These are phyloP conservation scores for Enteromius anoplus DNA, from an alignment of 2,797 vertebrate genomes.

Conservation along the genomic window DNA sequence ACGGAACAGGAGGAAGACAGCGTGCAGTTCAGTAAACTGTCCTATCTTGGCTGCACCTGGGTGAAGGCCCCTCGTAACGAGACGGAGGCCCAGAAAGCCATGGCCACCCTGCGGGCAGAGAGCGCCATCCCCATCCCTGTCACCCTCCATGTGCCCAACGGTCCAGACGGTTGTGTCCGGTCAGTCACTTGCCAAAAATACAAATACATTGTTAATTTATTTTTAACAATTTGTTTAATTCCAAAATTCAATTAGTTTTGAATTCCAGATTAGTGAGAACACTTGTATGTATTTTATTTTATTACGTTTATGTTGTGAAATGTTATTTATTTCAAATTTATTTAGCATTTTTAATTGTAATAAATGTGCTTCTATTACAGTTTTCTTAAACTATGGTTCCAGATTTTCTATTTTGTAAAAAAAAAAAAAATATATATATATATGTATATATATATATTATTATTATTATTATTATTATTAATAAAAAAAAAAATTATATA, in stretches of 20 bases:
- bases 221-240: neutral
- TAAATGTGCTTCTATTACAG: too few relatives aligned
- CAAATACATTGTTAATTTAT: neutral
- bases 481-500: too few relatives aligned
- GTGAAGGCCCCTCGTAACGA: constrained; percentile 94
- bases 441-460: too few relatives aligned
- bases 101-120: constrained; percentile 86
- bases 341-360: neutral
- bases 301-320: too few relatives aligned
- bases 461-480: too few relatives aligned
- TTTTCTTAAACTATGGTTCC: too few relatives aligned
- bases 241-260: neutral
- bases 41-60: constrained; percentile 92
- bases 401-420: too few relatives aligned
- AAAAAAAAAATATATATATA: too few relatives aligned
- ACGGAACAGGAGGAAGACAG: constrained; percentile 87
- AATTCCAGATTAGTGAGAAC: neutral
- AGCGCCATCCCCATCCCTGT: constrained; percentile 85
- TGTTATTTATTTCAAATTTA: neutral
- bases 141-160: constrained; percentile 90
- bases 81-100: constrained; percentile 87
- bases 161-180: constrained; percentile 95
- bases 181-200: constrained; percentile 62
- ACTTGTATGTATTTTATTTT: neutral
- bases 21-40: constrained; percentile 94